A percentile compares a stretch with the other conserved stretches of the same genome.
These are phyloP conservation scores for Takifugu flavidus DNA, from an alignment of 2,113 vertebrate genomes.

Conservation along the genomic window DNA sequence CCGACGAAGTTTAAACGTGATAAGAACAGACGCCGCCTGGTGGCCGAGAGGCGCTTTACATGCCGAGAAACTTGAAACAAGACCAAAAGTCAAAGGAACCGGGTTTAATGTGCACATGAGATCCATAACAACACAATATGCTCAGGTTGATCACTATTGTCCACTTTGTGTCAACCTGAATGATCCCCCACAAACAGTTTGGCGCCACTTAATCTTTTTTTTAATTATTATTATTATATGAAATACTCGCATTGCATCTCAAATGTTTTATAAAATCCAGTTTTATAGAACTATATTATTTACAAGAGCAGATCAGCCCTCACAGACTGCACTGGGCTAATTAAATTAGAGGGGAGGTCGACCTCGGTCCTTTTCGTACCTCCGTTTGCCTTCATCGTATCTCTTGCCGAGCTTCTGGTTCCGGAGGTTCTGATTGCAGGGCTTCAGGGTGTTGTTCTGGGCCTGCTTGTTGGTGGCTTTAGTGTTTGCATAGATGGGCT, in stretches of 20 bases:
- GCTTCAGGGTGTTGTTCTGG: conserved; percentile 10
- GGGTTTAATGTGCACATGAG: too few relatives aligned
- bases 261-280: too few relatives aligned
- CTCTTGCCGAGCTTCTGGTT: conserved; percentile 5
- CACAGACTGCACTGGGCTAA: too few relatives aligned
- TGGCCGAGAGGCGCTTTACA: background rate
- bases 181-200: background rate
- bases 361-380: background rate
- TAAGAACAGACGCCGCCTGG: background rate
- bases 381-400: conserved; percentile 14
- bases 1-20: too few relatives aligned
- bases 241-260: too few relatives aligned
- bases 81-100: background rate
- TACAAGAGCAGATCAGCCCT: too few relatives aligned
- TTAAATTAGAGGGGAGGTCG: background rate
- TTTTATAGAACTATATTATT: too few relatives aligned
- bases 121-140: too few relatives aligned
- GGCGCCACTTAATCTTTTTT: background rate
- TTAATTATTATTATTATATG: too few relatives aligned
- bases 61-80: background rate
- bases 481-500: conserved; percentile 56
- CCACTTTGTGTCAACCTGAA: too few relatives aligned
- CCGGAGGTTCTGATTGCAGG: conserved; percentile 10
- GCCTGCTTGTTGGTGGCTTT: conserved; percentile 15
- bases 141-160: too few relatives aligned